Conservation (phyloP, 2,113 vertebrate species). For the Hippolais icterina region DNA sequence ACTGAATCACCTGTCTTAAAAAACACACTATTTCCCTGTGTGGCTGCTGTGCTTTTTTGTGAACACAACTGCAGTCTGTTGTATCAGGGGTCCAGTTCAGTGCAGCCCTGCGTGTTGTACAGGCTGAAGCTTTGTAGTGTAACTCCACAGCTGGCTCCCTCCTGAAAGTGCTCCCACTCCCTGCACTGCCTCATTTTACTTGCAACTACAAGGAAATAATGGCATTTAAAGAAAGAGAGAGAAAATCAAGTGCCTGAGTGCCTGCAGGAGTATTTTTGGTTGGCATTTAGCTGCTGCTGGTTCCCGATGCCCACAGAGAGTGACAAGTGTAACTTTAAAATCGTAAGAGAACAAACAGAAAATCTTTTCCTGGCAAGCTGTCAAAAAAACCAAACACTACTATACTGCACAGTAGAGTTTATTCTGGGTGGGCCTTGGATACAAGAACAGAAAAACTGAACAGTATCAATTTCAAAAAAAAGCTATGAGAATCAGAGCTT, state of each 20-base stretch:
- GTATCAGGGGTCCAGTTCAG: background rate
- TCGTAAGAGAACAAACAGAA: background rate
- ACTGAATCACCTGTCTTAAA: background rate
- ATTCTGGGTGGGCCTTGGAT: background rate
- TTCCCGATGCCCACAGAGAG: background rate
- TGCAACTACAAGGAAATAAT: background rate
- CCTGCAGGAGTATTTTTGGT: background rate
- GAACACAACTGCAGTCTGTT: background rate
- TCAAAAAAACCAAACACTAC: background rate
- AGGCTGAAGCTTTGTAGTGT: background rate
- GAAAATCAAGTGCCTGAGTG: background rate
- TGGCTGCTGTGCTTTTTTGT: background rate
- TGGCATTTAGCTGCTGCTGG: background rate
- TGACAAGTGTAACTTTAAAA: background rate
- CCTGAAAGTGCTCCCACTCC: background rate
- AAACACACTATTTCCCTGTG: background rate
- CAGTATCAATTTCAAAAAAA: background rate
- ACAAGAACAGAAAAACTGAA: background rate
- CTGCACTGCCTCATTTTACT: background rate
- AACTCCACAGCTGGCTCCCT: background rate
- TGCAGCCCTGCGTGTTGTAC: rapidly evolving
- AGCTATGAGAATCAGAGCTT: background rate
- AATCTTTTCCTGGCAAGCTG: background rate
- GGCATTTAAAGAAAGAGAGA: background rate
- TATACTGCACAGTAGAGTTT: background rate